phyloP scores from a whole-genome alignment of 1,140 invertebrate species.

The Hylyphantes graminicola region DNA sequence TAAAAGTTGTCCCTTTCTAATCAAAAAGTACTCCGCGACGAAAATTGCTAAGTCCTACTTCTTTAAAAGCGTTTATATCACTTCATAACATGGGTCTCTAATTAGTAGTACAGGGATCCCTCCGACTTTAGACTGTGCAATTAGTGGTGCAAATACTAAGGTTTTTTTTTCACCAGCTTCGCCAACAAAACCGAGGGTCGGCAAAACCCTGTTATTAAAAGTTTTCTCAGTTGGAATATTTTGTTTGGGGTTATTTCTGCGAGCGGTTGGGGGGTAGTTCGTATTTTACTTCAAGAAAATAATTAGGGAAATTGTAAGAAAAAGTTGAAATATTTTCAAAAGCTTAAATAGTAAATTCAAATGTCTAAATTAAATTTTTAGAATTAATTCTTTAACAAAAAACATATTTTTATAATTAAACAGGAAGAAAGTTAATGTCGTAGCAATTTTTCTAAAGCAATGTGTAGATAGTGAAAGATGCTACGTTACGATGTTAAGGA shows the following conservation, averaged over 20 bases:
- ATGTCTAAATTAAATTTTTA: too few relatives aligned
- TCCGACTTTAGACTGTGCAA: constrained; percentile 8
- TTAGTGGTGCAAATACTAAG: constrained; percentile 13
- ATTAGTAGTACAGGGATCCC: not conserved
- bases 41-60: constrained; percentile 30
- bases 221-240: too few relatives aligned
- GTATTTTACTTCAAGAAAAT: not conserved
- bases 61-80: constrained; percentile 30
- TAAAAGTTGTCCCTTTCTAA: not conserved
- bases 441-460: too few relatives aligned
- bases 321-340: too few relatives aligned
- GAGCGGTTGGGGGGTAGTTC: not conserved
- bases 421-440: too few relatives aligned
- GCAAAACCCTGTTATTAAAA: not conserved
- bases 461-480: too few relatives aligned
- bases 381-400: too few relatives aligned
- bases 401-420: too few relatives aligned
- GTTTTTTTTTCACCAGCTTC: not conserved
- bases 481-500: too few relatives aligned
- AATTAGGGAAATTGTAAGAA: too few relatives aligned
- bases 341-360: too few relatives aligned
- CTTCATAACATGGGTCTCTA: constrained; percentile 11
- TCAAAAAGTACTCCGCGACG: constrained; percentile 20
- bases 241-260: not conserved
- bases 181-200: constrained; percentile 6